Evolutionary conservation across 2,113 vertebrate genomes (phyloP).

Genomic region (Pluvialis apricaria): DNA sequence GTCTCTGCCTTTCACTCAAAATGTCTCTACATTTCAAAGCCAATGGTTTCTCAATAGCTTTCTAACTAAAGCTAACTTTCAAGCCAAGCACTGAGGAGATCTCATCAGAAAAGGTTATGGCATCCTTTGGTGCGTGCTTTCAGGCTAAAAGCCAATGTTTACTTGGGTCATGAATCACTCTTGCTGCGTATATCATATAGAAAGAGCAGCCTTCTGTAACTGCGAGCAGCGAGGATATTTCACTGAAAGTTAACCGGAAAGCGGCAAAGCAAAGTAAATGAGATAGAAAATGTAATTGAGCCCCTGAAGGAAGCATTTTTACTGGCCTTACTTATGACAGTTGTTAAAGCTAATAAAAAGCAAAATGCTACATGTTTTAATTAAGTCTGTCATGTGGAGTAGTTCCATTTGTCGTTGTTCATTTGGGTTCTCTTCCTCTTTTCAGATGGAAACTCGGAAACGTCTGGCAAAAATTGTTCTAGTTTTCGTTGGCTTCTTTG

Average conservation of each 20-base stretch:
- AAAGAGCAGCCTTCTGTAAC: not conserved
- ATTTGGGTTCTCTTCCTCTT: constrained; percentile 18
- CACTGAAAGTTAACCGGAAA: not conserved
- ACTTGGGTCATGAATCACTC: not conserved
- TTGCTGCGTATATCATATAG: not conserved
- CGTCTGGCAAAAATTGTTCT: constrained; percentile 93
- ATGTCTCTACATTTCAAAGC: not conserved
- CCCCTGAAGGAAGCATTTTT: not conserved
- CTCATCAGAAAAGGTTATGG: not conserved
- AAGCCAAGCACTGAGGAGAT: not conserved
- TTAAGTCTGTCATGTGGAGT: not conserved
- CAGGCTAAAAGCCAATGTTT: not conserved
- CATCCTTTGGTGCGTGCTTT: not conserved
- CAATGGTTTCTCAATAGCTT: not conserved
- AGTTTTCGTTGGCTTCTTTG: constrained; percentile 89
- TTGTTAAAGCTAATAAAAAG: not conserved
- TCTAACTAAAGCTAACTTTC: not conserved
- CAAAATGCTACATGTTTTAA: not conserved
- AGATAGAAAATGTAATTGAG: not conserved
- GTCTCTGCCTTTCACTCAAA: not conserved
- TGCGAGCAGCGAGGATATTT: not conserved
- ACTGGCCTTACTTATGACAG: not conserved
- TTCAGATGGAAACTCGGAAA: constrained; percentile 92
- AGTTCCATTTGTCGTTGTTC: not conserved
- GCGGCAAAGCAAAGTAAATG: not conserved